Percentiles rank a stretch among this genome's conserved stretches.
These are phyloP conservation scores for Apostichopus californicus DNA, from an alignment of 35 echinoderm and acorn worm genomes.

Conservation along the genomic window DNA sequence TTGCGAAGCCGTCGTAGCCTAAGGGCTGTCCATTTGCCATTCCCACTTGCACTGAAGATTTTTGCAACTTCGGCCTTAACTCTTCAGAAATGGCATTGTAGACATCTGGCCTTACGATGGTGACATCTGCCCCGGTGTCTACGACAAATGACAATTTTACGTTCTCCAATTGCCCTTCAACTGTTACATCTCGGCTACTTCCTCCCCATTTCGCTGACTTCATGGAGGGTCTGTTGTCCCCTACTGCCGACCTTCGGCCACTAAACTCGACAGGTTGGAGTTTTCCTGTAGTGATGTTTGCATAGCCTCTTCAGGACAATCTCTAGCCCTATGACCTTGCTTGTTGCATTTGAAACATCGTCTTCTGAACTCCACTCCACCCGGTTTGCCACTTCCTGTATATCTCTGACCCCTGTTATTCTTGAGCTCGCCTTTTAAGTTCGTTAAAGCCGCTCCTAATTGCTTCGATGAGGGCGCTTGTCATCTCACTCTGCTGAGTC, in stretches of 20 bases:
- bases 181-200: not conserved
- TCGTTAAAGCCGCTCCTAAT: not conserved
- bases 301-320: not conserved
- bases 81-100: too few species aligned
- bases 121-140: too few species aligned
- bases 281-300: not conserved
- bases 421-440: not conserved
- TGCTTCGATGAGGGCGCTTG: too few species aligned
- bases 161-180: not conserved
- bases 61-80: too few species aligned
- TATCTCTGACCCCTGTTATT: not conserved
- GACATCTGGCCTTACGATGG: too few species aligned
- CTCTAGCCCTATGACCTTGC: not conserved
- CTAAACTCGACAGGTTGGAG: conserved; percentile 33
- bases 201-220: not conserved
- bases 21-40: too few species aligned
- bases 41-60: too few species aligned
- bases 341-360: not conserved
- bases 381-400: not conserved
- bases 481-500: too few species aligned
- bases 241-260: not conserved
- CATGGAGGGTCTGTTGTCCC: not conserved
- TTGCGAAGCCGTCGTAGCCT: too few species aligned
- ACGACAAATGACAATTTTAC: not conserved
- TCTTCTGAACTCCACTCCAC: not conserved